phyloP scores from a whole-genome alignment of 30 jellyfish, hydroid and myxozoan genomes.

The Rhopilema esculentum region DNA sequence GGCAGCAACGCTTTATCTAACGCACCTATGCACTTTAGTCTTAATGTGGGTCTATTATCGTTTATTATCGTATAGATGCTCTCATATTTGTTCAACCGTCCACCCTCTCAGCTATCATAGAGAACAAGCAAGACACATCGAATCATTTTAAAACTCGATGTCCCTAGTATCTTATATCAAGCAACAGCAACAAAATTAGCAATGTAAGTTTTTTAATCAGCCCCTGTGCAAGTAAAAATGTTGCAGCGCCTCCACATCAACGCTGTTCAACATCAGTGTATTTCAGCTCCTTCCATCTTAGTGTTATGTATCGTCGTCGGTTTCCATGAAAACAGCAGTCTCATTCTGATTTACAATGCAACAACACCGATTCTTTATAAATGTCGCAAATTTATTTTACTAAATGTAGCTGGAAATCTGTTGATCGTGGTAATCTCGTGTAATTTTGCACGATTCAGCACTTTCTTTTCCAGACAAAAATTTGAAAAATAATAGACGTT shows the following conservation, averaged over 20 bases:
- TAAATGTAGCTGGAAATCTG: background rate
- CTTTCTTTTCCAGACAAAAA: background rate
- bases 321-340: too few relatives aligned
- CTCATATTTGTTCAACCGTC: background rate
- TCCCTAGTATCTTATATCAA: too few relatives aligned
- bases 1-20: background rate
- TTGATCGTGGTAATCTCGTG: background rate
- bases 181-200: too few relatives aligned
- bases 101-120: background rate
- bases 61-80: background rate
- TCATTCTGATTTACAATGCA: too few relatives aligned
- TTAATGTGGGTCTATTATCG: background rate
- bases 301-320: too few relatives aligned
- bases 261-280: too few relatives aligned
- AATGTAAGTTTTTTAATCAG: too few relatives aligned
- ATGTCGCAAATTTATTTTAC: background rate
- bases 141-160: too few relatives aligned
- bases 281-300: too few relatives aligned
- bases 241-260: too few relatives aligned
- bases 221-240: too few relatives aligned
- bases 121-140: background rate
- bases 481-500: background rate
- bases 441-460: background rate
- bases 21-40: background rate
- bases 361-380: background rate